Percentiles rank a stretch among this genome's conserved stretches.
Evolutionary conservation across 2,888 invertebrate genomes (phyloP).

Genomic region (Volucella inanis): DNA sequence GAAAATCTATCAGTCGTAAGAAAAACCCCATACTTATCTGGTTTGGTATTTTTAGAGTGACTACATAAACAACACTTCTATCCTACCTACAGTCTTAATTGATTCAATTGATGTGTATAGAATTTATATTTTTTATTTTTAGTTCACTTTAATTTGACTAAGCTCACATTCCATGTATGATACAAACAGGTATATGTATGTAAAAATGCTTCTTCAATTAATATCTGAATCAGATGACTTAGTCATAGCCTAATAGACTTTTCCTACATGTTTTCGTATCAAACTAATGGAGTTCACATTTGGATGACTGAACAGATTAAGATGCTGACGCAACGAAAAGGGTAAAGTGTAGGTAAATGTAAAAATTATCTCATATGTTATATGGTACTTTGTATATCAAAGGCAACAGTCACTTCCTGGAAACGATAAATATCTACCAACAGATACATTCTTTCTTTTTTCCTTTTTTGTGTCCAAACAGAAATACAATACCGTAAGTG

Average conservation of each 20-base stretch:
- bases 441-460: conserved; percentile 1
- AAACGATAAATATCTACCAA: conserved; percentile 14
- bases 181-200: background rate
- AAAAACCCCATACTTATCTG: no score
- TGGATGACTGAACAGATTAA: background rate
- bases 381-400: conserved; percentile 3
- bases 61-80: no score
- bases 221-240: background rate
- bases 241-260: conserved; percentile 6
- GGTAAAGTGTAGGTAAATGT: conserved; percentile 19
- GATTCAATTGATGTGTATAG: no score
- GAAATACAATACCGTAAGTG: background rate
- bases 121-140: no score
- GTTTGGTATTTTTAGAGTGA: no score
- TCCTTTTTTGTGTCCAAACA: background rate
- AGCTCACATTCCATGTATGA: background rate
- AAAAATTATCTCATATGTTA: conserved; percentile 24
- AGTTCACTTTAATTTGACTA: no score
- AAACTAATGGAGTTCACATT: conserved; percentile 39
- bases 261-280: conserved; percentile 20
- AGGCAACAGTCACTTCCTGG: conserved; percentile 31
- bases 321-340: conserved; percentile 9
- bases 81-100: no score
- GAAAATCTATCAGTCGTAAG: no score
- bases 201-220: background rate